Base-by-base conservation (phyloP, 2,888 invertebrate species). In the Hybos culiciformis region DNA sequence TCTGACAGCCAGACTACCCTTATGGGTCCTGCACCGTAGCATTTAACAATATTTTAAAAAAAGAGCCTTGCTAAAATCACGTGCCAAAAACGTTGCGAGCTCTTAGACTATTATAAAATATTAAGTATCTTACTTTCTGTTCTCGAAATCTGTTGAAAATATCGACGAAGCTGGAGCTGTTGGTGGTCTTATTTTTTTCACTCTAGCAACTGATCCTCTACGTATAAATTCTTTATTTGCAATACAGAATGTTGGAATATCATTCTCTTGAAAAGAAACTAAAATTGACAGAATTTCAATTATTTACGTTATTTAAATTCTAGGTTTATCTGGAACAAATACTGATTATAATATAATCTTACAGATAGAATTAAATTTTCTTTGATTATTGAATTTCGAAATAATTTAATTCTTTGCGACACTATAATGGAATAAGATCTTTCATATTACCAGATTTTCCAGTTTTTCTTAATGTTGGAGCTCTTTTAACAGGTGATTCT, bases 181-280 rank as follows among this genome's bases (percentile, higher is more conserved):
- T 8, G 66, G 65, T 18, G 66, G 66, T 23, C 66, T 56, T 51
- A 64, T 66, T 12, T 59, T 55, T 12, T 61, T 56, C 11, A 67
- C 53, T 21, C 63, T 57, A 12, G 63, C 64, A 41, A 66, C 58
- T 5, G 67, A 67, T 5, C 62, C 60, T 6, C 66, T 54, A 3
- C 67, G 55, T 19, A 64, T 54, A 40, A 61, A 62, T 53, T 65
- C 66, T 52, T 60, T 64, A 20, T 58, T 54, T 24, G 59, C 55
- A 51, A 60, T 53, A 49, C 60, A 58, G 50, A 59, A 61, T 41
- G 59, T 58, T 37, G 58, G 54, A 39, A 60, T 56, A 48, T 62
- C 63, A 52, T 62, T 58, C 51, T 67, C 66, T 59, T 67, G 66
- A 56, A 67, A 67, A 46, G 66, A 67, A 46, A 67, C 66, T 67